Percentiles rank a stretch among this genome's conserved stretches.
Evolutionary conservation across 2,888 invertebrate species (phyloP).

Genomic region (Xestia sexstrigata): DNA sequence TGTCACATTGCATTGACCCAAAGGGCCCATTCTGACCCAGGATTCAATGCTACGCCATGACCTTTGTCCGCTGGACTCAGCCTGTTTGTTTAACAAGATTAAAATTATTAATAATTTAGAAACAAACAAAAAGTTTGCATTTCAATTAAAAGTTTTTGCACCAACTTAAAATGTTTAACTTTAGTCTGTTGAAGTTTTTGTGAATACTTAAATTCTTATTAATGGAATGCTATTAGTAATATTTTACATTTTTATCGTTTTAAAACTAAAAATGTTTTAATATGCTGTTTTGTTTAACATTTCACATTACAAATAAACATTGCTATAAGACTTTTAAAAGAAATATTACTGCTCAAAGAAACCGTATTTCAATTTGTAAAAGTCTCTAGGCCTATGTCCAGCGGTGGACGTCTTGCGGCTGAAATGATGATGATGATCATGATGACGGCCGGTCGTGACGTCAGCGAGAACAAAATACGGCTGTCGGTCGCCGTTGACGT

Average conservation of each 20-base stretch:
- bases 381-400: no score
- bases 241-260: background rate
- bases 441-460: no score
- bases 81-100: background rate
- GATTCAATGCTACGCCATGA: background rate
- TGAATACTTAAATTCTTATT: constrained; percentile 3
- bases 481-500: no score
- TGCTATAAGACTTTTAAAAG: background rate
- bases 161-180: background rate
- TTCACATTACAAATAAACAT: background rate
- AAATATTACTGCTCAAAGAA: background rate
- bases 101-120: background rate
- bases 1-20: background rate
- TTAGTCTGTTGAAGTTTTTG: constrained; percentile 16
- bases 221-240: background rate
- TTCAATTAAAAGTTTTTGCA: constrained; percentile 14
- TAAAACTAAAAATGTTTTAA: background rate
- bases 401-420: no score
- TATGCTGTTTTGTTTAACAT: background rate
- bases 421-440: no score
- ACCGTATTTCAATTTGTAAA: no score
- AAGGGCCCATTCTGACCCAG: background rate
- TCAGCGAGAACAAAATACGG: no score
- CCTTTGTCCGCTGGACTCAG: background rate
- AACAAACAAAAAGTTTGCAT: constrained; percentile 6